Evolutionary conservation across 2,888 invertebrate genomes (phyloP).

Genomic region (Branchipolynoe longqiensis): DNA sequence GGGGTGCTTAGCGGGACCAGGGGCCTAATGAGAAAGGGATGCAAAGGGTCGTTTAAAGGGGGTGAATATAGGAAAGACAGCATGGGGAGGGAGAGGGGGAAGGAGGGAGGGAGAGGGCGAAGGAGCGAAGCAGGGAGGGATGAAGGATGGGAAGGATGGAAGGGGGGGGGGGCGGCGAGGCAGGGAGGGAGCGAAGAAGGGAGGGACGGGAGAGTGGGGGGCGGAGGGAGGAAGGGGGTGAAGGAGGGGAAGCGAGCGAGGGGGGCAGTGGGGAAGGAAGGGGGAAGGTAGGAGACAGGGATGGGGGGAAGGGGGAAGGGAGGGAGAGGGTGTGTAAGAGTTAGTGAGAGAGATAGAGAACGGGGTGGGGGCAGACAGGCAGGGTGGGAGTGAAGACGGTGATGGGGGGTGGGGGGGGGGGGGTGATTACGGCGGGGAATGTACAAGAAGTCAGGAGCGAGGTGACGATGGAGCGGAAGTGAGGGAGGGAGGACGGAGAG

Average conservation of each 20-base stretch:
- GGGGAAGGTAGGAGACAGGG: not conserved
- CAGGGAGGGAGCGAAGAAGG: not conserved
- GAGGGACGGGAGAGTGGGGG: not conserved
- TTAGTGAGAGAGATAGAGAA: not conserved
- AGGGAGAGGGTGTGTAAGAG: not conserved
- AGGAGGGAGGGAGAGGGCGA: not conserved
- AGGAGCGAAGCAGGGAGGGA: not conserved
- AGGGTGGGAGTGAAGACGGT: slow-evolving; percentile 3
- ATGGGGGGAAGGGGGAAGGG: not conserved
- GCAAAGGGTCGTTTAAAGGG: not conserved
- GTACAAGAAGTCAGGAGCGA: too few relatives aligned
- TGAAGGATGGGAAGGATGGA: not conserved
- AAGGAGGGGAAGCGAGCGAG: not conserved
- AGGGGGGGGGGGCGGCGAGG: not conserved
- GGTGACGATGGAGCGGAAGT: not conserved
- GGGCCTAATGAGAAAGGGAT: not conserved
- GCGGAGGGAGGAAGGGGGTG: not conserved
- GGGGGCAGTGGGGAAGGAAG: not conserved
- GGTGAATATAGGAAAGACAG: too few relatives aligned
- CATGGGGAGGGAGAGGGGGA: not conserved
- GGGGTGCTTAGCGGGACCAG: not conserved
- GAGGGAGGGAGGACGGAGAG: not conserved
- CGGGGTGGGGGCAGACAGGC: not conserved
- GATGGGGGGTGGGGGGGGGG: not conserved
- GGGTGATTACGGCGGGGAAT: too few relatives aligned